These are phyloP conservation scores for Cyanoderma ruficeps DNA, from an alignment of 2,113 vertebrate species.

Conservation along the genomic window DNA sequence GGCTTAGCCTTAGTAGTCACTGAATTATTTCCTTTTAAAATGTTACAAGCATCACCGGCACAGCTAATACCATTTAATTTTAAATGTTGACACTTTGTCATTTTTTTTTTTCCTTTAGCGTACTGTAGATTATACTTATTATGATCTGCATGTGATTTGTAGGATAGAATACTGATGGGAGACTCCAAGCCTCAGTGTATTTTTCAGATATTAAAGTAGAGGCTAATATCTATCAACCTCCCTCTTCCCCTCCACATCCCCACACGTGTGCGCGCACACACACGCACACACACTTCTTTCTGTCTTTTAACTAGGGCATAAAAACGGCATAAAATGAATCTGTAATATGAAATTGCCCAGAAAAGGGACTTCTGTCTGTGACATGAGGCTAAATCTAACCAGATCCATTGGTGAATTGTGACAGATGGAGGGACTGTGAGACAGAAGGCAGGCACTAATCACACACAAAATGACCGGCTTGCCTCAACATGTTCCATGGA, in stretches of 20 bases:
- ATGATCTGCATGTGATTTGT: slow-evolving; percentile 43
- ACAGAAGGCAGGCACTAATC: slow-evolving; percentile 83
- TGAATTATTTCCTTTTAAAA: slow-evolving; percentile 61
- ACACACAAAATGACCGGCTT: slow-evolving; percentile 82
- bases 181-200: slow-evolving; percentile 20
- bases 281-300: slow-evolving; percentile 8
- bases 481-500: slow-evolving; percentile 85
- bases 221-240: slow-evolving; percentile 60
- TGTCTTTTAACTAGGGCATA: slow-evolving; percentile 78
- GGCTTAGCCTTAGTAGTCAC: slow-evolving; percentile 30
- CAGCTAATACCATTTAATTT: slow-evolving; percentile 63
- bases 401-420: slow-evolving; percentile 81
- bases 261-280: not conserved
- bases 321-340: slow-evolving; percentile 77
- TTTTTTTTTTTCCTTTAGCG: slow-evolving; percentile 37
- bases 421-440: slow-evolving; percentile 88
- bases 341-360: slow-evolving; percentile 83
- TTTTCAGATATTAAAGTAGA: slow-evolving; percentile 65
- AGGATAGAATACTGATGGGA: slow-evolving; percentile 45
- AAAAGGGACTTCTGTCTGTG: slow-evolving; percentile 84
- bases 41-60: slow-evolving; percentile 45
- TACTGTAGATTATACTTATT: slow-evolving; percentile 51
- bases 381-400: slow-evolving; percentile 82
- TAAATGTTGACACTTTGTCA: slow-evolving; percentile 51
- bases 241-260: not conserved